Evolutionary conservation across 1,140 invertebrate genomes (phyloP).

Genomic region (Manduca sexta): DNA sequence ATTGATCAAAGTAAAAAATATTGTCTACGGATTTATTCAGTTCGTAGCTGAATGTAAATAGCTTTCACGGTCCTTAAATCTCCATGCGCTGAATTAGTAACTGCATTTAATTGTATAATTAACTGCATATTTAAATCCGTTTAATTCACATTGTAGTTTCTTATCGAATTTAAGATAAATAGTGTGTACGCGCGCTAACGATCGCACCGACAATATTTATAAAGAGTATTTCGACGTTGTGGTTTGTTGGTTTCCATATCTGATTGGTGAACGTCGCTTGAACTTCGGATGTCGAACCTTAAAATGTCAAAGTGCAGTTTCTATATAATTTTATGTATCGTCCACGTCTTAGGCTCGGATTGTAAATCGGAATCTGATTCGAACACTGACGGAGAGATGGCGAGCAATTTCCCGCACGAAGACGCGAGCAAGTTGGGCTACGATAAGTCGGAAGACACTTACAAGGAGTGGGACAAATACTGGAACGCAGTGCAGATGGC

Average conservation of each 20-base stretch:
- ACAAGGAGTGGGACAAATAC: slow-evolving; percentile 44
- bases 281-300: not conserved
- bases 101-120: no score
- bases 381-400: slow-evolving; percentile 35
- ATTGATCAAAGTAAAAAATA: no score
- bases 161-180: not conserved
- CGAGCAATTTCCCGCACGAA: slow-evolving; percentile 37
- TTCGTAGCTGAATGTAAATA: no score
- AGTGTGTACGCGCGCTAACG: no score
- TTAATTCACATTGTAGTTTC: not conserved
- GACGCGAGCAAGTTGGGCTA: slow-evolving; percentile 36
- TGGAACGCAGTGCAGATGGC: slow-evolving; percentile 29
- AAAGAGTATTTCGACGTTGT: not conserved
- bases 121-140: not conserved
- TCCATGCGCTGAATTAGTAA: no score
- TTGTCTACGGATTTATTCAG: no score
- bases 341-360: slow-evolving; percentile 21
- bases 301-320: not conserved
- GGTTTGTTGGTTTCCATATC: no score
- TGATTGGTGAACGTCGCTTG: not conserved
- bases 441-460: slow-evolving; percentile 48
- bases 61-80: no score
- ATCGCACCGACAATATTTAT: not conserved
- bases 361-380: slow-evolving; percentile 37
- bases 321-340: slow-evolving; percentile 1